Evolutionary conservation across 2,113 vertebrate species (phyloP).

Genomic region (Crotalus viridis): DNA sequence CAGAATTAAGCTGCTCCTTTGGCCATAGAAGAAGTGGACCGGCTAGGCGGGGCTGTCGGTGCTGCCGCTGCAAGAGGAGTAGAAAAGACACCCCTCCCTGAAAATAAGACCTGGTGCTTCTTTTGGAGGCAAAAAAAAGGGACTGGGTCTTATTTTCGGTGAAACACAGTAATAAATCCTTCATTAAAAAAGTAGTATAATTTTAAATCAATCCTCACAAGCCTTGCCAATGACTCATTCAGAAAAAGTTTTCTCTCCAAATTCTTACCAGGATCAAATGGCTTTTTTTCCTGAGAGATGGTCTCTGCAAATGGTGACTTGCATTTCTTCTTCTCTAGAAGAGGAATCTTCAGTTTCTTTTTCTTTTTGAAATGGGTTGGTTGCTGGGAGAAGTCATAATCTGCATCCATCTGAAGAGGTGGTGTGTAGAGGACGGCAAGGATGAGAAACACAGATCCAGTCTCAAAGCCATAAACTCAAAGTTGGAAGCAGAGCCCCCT

Average conservation of each 20-base stretch:
- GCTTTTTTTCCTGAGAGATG: slow-evolving; percentile 73
- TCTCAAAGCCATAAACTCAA: not conserved
- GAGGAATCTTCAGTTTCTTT: slow-evolving; percentile 67
- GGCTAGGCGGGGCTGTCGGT: too few relatives aligned
- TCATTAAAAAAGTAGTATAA: not conserved
- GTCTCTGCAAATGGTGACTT: slow-evolving; percentile 80
- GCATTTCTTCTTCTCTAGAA: slow-evolving; percentile 76
- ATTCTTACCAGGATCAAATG: slow-evolving; percentile 81
- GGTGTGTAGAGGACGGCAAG: not conserved
- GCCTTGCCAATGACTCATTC: not conserved
- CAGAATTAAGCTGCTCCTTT: too few relatives aligned
- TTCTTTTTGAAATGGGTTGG: slow-evolving; percentile 42
- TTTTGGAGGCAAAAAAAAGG: too few relatives aligned
- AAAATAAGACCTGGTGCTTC: too few relatives aligned
- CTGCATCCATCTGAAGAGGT: slow-evolving; percentile 83
- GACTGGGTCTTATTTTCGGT: too few relatives aligned
- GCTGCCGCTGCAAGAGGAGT: too few relatives aligned
- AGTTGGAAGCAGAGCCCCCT: not conserved
- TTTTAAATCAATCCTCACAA: not conserved
- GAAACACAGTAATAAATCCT: not conserved
- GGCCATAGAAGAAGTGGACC: too few relatives aligned
- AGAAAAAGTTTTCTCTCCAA: not conserved
- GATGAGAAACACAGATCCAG: not conserved
- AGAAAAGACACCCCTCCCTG: too few relatives aligned
- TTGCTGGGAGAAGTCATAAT: slow-evolving; percentile 79